These are phyloP conservation scores for Ammodramus savannarum DNA, from an alignment of 2,113 vertebrate genomes.

Conservation along the genomic window DNA sequence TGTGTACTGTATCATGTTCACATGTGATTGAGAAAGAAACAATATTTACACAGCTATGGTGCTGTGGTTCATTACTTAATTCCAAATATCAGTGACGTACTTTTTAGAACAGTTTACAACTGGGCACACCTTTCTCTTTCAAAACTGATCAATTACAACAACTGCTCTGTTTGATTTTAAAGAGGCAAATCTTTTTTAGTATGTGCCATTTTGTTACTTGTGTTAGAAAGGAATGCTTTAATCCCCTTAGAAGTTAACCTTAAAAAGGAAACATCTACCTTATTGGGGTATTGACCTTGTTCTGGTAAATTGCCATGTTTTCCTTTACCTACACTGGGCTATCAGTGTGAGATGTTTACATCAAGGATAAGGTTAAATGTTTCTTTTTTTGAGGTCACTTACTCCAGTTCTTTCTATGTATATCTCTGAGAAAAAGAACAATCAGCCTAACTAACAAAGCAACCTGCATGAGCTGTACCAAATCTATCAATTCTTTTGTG, in stretches of 20 bases:
- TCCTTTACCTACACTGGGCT: slow-evolving; percentile 24
- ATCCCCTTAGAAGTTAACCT: slow-evolving; percentile 40
- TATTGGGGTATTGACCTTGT: slow-evolving; percentile 52
- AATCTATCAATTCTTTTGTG: neutral
- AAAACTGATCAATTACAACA: neutral
- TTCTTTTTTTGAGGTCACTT: slow-evolving; percentile 49
- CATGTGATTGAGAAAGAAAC: neutral
- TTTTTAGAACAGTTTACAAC: neutral
- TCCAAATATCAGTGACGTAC: neutral
- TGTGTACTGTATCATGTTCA: neutral
- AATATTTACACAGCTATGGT: neutral
- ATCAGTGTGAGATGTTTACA: slow-evolving; percentile 37
- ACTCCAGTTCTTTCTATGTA: slow-evolving; percentile 33
- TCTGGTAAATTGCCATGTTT: slow-evolving; percentile 59
- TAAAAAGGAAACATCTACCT: slow-evolving; percentile 39
- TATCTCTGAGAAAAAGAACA: neutral
- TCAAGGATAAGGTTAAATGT: slow-evolving; percentile 54
- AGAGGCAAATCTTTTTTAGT: neutral
- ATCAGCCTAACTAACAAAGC: slow-evolving; percentile 53
- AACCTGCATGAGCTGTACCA: neutral
- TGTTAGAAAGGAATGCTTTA: neutral
- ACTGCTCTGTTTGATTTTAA: neutral
- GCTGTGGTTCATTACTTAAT: neutral
- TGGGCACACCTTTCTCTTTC: neutral
- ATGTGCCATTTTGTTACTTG: neutral